Base-by-base conservation (phyloP, 2,797 vertebrate species). In the Chiloscyllium punctatum region DNA sequence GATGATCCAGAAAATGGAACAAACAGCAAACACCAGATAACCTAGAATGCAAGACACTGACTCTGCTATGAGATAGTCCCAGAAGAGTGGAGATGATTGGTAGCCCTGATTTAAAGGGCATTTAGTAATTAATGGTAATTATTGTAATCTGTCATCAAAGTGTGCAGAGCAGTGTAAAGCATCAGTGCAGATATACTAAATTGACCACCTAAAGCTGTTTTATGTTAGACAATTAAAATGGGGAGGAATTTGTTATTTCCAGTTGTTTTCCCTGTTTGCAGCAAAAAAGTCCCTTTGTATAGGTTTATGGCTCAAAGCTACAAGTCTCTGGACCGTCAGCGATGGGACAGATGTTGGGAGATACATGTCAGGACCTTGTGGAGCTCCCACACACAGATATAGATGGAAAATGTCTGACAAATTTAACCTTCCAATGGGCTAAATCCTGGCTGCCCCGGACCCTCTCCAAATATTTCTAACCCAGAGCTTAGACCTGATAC, bases 81-180 rank as follows among this genome's bases (percentile, higher is more conserved):
- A 13, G 57, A 11, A 62, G 8, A 62, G 8, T 11, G 11, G 57
- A 3, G 57, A 9, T 11, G 11, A 11, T 62, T 62, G 57, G 57
- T 62, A 8, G 1, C 57, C 57, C 27, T 77, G 57, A 74, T 77
- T 95, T 77, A 33, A 94, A 33, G 18, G 68, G 2, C 53, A 4
- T 72, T 94, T 72, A 57, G 71, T 77, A 27, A 72, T 74, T 51
- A 95, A 77, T 74, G 30, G 27, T 53, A 94, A 51, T 74, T 77
- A 53, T 77, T 95, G 42, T 37, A 95, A 57, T 51, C 48, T 77
- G 71, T 77, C 94, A 95, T 74, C 94, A 95, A 77, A 95, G 48
- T 48, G 69, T 42, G 33, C 91, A 69, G 25, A 16, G 77, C 71
- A 95, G 27, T 95, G 21, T 53, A 51, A 33, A 74, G 42, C 71